These are phyloP conservation scores for Oophaga sylvatica DNA, from an alignment of 2,797 vertebrate genomes.

Conservation along the genomic window DNA sequence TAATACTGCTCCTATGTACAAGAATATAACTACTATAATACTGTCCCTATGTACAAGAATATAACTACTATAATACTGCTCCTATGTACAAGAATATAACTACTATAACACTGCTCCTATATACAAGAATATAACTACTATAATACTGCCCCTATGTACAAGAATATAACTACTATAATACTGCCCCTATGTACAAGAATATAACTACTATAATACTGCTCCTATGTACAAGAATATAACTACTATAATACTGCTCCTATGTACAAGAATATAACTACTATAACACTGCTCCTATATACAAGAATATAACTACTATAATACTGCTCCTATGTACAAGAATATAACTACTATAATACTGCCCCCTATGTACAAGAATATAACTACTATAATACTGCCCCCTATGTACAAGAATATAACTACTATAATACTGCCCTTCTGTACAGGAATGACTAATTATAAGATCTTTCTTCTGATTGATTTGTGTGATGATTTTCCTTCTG, in stretches of 20 bases:
- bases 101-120: neutral
- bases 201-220: neutral
- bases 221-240: constrained; percentile 6
- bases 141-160: constrained; percentile 3
- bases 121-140: constrained; percentile 7
- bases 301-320: constrained; percentile 5
- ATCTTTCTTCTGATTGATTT: neutral
- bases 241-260: constrained; percentile 12
- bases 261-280: constrained; percentile 3
- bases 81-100: constrained; percentile 3
- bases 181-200: constrained; percentile 8
- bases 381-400: constrained; percentile 3
- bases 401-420: neutral
- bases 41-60: neutral
- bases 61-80: constrained; percentile 13
- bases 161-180: constrained; percentile 10
- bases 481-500: too few species aligned
- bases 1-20: neutral
- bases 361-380: constrained; percentile 6
- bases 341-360: constrained; percentile 12
- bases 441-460: neutral
- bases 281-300: neutral
- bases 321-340: neutral
- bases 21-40: constrained; percentile 19
- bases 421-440: neutral